Conservation (phyloP, 2,888 invertebrate species). For the Andrena haemorrhoa region DNA sequence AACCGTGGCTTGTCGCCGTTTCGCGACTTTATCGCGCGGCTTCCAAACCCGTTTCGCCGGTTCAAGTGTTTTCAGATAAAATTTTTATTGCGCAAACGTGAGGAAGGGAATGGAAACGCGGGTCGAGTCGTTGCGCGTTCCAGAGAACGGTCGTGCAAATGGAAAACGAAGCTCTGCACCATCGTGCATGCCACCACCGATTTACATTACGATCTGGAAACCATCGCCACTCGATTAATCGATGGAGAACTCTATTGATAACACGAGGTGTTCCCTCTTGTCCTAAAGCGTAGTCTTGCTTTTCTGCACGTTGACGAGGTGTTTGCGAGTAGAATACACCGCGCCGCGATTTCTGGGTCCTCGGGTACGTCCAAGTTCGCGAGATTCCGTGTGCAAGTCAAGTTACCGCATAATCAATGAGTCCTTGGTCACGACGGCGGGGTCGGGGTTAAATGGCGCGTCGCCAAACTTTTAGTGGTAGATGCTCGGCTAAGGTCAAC, state of each 20-base stretch:
- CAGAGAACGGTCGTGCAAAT: background rate
- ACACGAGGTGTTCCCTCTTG: background rate
- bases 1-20: slow-evolving; percentile 9
- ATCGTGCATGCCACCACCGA: background rate
- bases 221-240: background rate
- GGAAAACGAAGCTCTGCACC: background rate
- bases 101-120: background rate
- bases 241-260: background rate
- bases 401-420: slow-evolving; percentile 70
- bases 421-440: slow-evolving; percentile 23
- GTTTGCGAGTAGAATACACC: background rate
- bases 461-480: slow-evolving; percentile 62
- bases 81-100: background rate
- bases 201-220: background rate
- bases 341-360: background rate
- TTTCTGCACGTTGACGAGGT: background rate
- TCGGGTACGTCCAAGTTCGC: slow-evolving; percentile 49
- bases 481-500: slow-evolving; percentile 57
- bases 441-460: slow-evolving; percentile 59
- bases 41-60: background rate
- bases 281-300: background rate
- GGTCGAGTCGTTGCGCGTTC: background rate
- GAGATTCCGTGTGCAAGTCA: slow-evolving; percentile 60
- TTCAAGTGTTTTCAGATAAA: slow-evolving; percentile 12
- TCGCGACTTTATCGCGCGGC: slow-evolving; percentile 13